Conservation (phyloP, 2,888 invertebrate species). For the Syrista parreyssii region DNA sequence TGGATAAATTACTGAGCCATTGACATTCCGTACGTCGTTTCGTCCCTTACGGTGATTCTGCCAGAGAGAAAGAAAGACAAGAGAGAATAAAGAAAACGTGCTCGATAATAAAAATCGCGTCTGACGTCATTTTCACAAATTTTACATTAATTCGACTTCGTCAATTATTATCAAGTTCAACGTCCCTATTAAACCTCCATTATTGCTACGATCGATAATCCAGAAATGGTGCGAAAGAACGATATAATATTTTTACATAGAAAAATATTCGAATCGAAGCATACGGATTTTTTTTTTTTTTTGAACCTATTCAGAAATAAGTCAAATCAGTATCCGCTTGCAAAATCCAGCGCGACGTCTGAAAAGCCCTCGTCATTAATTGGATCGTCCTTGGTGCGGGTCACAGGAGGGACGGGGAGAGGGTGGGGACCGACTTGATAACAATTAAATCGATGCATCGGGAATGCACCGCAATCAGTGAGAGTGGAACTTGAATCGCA, state of each 20-base stretch:
- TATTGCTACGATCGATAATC: background rate
- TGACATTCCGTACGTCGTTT: background rate
- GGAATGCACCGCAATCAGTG: background rate
- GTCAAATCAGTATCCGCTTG: background rate
- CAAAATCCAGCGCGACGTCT: background rate
- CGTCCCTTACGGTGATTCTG: background rate
- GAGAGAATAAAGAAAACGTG: background rate
- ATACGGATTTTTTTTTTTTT: background rate
- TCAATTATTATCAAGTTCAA: background rate
- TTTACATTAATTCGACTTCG: background rate
- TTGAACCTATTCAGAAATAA: background rate
- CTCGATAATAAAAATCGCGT: background rate
- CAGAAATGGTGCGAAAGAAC: background rate
- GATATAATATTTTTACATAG: background rate
- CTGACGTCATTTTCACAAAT: background rate
- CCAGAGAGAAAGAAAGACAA: background rate
- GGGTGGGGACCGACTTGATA: background rate
- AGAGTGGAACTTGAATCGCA: background rate
- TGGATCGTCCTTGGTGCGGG: background rate
- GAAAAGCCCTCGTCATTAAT: background rate
- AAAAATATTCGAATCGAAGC: background rate
- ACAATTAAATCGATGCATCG: background rate
- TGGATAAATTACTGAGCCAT: slow-evolving; percentile 2
- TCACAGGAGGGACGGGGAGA: background rate
- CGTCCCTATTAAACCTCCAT: background rate